Evolutionary conservation across 1,140 invertebrate species (phyloP), one percentile per base, ranked within the genome.

Genomic region (Propsilocerus akamusi): DNA sequence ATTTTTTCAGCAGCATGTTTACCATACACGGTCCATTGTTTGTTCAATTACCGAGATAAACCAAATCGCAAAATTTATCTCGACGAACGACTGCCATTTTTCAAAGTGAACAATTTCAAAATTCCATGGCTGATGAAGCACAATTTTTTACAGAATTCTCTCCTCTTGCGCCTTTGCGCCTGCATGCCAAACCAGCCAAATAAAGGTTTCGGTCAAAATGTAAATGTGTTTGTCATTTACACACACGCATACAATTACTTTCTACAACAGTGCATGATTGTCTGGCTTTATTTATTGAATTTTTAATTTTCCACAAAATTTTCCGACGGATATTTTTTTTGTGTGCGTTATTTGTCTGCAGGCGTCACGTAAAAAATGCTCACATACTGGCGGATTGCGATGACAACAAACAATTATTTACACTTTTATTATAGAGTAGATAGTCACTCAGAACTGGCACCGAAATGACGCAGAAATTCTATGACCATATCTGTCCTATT

Each of bases 281-380:
- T 41, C 34, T 41, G 34, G 34, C 22, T 37, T 41, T 20, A 20
- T 30, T 41, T 41, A 41, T 41, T 41, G 34, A 41, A 41, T 41
- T 20, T 41, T 41, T 41, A n/a, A n/a, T 41, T 41, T 5, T 8
- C 10, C n/a, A 17, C 17, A 17, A 17, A 17, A 41, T 8, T 22
- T 41, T 20, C 34, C 22, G n/a, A 30, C 10, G 10, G 10, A 30
- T 30, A 30, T 11, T 30, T 30, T 6, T 30, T 30, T 30, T 30
- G 10, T 30, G 10, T 37, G 14, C 10, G 34, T 17, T 41, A 17
- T 41, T 41, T 41, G 11, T 41, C 22, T n/a, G n/a, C n/a, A n/a
- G n/a, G n/a, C n/a, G n/a, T 41, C 34, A 41, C 34, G 5, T 41
- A 41, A 41, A 41, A 41, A 37, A 17, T 37, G 32, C 14, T 17